A percentile compares a stretch with the other conserved stretches of the same genome.
These are phyloP conservation scores for Phocides pigmalion DNA, from an alignment of 1,140 invertebrate species.

Conservation along the genomic window DNA sequence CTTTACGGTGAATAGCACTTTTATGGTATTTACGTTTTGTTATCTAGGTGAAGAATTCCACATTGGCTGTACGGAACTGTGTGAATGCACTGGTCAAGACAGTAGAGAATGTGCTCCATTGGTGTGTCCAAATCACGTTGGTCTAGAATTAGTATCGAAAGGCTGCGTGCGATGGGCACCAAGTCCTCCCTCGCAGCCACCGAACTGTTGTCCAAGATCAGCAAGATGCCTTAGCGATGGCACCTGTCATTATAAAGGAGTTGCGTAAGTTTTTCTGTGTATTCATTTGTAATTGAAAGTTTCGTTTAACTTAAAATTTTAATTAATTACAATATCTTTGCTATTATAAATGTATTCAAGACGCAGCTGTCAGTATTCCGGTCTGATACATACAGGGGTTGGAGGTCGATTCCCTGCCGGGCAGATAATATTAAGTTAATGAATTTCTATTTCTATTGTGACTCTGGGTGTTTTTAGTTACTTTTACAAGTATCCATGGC, in stretches of 20 bases:
- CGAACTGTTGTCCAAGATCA: conserved; percentile 92
- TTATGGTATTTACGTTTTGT: neutral
- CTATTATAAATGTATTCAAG: no score
- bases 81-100: conserved; percentile 85
- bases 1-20: no score
- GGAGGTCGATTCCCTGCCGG: no score
- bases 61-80: conserved; percentile 90
- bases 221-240: conserved; percentile 91
- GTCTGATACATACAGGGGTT: no score
- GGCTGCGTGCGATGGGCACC: conserved; percentile 94
- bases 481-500: no score
- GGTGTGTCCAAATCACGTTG: conserved; percentile 92
- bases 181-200: conserved; percentile 88
- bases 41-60: conserved; percentile 88
- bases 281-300: neutral
- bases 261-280: conserved; percentile 78
- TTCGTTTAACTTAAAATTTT: no score
- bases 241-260: conserved; percentile 88
- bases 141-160: conserved; percentile 91
- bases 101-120: conserved; percentile 90
- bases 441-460: no score
- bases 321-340: no score
- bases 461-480: no score
- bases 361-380: no score
- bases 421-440: no score